These are phyloP conservation scores for Gadus chalcogrammus DNA, from an alignment of 2,113 vertebrate species.

Conservation along the genomic window DNA sequence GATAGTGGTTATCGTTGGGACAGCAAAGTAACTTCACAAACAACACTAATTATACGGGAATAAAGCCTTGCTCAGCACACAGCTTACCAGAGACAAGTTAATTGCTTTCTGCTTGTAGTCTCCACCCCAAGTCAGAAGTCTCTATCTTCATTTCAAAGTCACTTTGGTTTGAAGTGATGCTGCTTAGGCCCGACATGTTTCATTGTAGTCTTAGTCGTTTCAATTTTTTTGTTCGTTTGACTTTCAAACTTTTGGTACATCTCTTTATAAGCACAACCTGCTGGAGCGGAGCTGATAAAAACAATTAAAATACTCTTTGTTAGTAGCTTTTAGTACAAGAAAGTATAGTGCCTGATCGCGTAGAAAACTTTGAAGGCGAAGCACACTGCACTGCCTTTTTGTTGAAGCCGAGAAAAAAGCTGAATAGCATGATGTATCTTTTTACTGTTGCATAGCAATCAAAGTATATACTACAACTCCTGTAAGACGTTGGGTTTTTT, in stretches of 20 bases:
- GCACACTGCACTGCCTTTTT: no score
- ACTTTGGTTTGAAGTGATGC: conserved; percentile 20
- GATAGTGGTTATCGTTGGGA: conserved; percentile 57
- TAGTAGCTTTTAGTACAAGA: no score
- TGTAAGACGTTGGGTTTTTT: no score
- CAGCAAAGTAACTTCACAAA: conserved; percentile 70
- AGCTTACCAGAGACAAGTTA: conserved; percentile 72
- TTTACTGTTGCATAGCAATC: not conserved
- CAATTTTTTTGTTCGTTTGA: not conserved
- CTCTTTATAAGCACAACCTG: conserved; percentile 1
- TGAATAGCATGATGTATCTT: no score
- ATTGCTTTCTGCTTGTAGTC: conserved; percentile 66
- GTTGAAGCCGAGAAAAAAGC: no score
- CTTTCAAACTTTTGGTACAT: conserved; percentile 3
- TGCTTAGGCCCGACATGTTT: conserved; percentile 12
- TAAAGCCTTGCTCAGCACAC: conserved; percentile 73
- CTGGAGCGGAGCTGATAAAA: conserved; percentile 6
- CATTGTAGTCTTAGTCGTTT: conserved; percentile 1
- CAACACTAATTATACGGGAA: conserved; percentile 74
- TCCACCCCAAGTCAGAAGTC: conserved; percentile 48
- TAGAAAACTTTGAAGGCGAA: not conserved
- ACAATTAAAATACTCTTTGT: not conserved
- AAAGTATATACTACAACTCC: not conserved
- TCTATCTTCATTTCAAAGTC: conserved; percentile 47
- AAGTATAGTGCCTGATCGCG: not conserved